Percentiles rank a stretch among this genome's conserved stretches.
Evolutionary conservation across 2,113 vertebrate genomes (phyloP).

Genomic region (Chloropsis hardwickii): DNA sequence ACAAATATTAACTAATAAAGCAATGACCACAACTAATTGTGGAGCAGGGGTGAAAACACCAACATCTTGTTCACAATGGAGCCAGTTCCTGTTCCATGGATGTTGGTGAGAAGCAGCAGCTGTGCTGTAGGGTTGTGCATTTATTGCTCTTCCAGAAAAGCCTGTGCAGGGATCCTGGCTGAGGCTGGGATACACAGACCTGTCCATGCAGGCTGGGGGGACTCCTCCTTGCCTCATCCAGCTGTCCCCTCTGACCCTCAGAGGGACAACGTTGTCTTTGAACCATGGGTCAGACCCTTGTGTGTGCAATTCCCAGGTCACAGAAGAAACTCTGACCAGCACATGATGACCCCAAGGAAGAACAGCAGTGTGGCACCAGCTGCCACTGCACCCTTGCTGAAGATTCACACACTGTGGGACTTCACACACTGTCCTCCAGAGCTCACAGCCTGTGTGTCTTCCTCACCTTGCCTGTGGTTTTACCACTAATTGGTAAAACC

Average conservation of each 20-base stretch:
- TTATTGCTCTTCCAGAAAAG: slow-evolving; percentile 21
- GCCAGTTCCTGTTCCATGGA: not conserved
- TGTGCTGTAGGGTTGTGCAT: not conserved
- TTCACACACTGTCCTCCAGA: not conserved
- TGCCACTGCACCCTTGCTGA: not conserved
- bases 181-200: not conserved
- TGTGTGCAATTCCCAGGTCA: not conserved
- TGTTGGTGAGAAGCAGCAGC: not conserved
- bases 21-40: not conserved
- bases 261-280: accelerated
- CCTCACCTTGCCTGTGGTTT: not conserved
- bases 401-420: not conserved
- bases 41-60: not conserved
- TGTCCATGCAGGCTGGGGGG: not conserved
- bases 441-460: not conserved
- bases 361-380: not conserved
- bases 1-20: not conserved
- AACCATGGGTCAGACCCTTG: not conserved
- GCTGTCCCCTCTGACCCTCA: not conserved
- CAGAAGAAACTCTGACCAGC: not conserved
- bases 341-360: not conserved
- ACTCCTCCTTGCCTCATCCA: not conserved
- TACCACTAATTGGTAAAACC: not conserved
- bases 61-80: not conserved
- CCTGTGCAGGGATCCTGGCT: not conserved